phyloP scores from a whole-genome alignment of 2,113 vertebrate species.

The Zapornia atra region DNA sequence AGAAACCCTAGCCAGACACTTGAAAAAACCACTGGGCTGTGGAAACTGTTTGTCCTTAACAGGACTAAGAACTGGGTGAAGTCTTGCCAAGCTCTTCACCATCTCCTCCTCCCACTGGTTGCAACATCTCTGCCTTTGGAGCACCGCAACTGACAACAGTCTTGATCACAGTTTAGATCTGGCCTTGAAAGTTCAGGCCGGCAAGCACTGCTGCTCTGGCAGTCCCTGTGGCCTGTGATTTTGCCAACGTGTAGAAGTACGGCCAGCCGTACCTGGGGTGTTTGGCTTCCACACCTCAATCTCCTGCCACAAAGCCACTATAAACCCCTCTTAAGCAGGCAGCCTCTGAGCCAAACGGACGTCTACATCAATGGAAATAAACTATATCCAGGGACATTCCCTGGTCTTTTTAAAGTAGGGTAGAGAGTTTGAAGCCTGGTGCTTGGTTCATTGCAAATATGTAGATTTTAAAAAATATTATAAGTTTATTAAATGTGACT shows the following conservation, averaged over 20 bases:
- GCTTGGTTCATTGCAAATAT: not conserved
- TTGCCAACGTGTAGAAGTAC: not conserved
- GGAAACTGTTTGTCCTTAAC: slow-evolving; percentile 27
- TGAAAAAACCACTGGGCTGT: slow-evolving; percentile 6
- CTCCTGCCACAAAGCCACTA: not conserved
- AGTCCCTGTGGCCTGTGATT: fast-evolving
- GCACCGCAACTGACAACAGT: not conserved
- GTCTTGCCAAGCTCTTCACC: not conserved
- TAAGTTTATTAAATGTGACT: not conserved
- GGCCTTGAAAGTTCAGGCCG: not conserved
- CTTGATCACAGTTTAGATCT: not conserved
- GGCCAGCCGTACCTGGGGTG: not conserved
- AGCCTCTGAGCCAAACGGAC: not conserved
- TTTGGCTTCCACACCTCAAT: not conserved
- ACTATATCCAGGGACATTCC: not conserved
- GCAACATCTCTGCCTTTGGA: slow-evolving; percentile 19
- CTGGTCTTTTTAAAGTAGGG: fast-evolving
- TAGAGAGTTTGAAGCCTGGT: not conserved
- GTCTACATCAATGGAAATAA: not conserved
- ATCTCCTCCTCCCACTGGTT: not conserved
- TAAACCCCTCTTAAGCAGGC: not conserved
- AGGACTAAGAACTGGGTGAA: not conserved
- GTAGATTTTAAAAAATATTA: not conserved
- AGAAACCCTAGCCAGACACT: not conserved
- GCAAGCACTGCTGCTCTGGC: not conserved